Evolutionary conservation across 2,797 vertebrate genomes (phyloP), one percentile per base, ranked within the genome.

Genomic region (Enteromius fasciolatus): DNA sequence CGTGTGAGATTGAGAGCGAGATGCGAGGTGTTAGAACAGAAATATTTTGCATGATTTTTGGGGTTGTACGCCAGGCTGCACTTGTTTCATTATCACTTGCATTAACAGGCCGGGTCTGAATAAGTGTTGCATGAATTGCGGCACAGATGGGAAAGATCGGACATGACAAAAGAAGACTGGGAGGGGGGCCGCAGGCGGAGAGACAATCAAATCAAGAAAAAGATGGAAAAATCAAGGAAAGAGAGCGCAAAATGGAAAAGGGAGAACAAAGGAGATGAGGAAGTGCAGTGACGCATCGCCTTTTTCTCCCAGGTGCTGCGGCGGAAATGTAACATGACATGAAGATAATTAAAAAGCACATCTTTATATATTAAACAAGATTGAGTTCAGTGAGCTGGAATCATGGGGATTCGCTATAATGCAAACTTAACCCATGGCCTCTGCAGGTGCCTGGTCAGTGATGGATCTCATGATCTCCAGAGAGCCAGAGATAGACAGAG

Each of bases 281-380:
- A 89, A 84, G 86, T 81, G 86, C 87, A 89, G 87, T 76, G 83
- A 90, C 44, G 72, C 85, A 87, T 90, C 88, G 76, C 83, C 86
- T 90, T 73, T 68, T 82, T 88, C 88, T 91, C 85, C 78, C 88
- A 91, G 89, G 87, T 86, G 17, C 82, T 81, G 90, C 84, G 90
- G 89, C 90, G 88, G 88, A 93, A 92, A 90, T 90, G 88, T 87
- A 91, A 91, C 89, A 88, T 93, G 92, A 93, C 91, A 88, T 88
- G 87, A 84, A 89, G 89, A 94, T 94, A 92, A 93, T 93, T 93
- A 92, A 92, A 94, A 87, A 87, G 73, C 86, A 85, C 81, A 91
- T 88, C 85, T 84, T 90, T 92, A 90, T 91, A 90, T 90, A 92
- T 91, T 91, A 91, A 89, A 92, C 85, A 90, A 88, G 82, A 86